Conservation (phyloP, 2,113 vertebrate species). For the Brachionichthys hirsutus region DNA sequence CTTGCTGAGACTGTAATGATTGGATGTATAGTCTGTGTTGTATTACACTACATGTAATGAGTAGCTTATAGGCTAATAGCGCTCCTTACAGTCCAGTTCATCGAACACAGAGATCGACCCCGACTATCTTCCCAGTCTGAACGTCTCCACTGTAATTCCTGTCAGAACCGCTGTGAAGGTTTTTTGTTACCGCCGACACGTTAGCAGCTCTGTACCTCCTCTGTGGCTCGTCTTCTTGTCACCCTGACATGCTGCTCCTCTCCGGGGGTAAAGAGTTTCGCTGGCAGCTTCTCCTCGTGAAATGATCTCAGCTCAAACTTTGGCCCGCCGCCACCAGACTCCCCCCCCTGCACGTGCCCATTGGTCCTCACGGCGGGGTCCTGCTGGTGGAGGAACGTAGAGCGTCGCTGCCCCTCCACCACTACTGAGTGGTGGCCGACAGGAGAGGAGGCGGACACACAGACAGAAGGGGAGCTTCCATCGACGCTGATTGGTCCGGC, state of each 20-base stretch:
- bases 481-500: constrained; percentile 57
- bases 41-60: no score
- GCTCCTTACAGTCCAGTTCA: no score
- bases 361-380: constrained; percentile 64
- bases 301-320: constrained; percentile 93
- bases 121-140: no score
- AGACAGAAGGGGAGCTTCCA: constrained; percentile 69
- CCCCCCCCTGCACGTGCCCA: constrained; percentile 53
- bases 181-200: background rate
- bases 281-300: constrained; percentile 92
- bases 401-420: constrained; percentile 59
- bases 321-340: constrained; percentile 75
- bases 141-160: no score
- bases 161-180: background rate
- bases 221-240: constrained; percentile 86
- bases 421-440: constrained; percentile 54
- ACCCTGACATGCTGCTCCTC: constrained; percentile 84
- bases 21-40: no score
- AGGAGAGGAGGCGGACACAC: constrained; percentile 53
- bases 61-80: no score
- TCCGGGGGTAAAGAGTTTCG: constrained; percentile 87
- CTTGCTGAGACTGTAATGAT: no score
- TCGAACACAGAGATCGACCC: no score
- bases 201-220: constrained; percentile 79
- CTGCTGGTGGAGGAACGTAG: constrained; percentile 65